Conservation (phyloP, 1,140 invertebrate genomes). For the Hirudo medicinalis region DNA sequence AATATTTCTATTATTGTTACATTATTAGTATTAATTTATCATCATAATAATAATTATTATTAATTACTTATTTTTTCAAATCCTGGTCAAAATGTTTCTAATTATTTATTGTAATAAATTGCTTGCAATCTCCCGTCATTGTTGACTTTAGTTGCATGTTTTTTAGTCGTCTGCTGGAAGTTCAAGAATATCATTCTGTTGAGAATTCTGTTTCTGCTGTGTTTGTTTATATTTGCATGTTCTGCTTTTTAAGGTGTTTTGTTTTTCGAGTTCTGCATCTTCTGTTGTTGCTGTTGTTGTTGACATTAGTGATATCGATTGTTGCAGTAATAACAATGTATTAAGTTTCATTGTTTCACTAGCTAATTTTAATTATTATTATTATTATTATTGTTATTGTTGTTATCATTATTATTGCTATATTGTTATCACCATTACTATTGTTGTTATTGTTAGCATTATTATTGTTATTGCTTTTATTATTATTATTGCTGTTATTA, state of each 20-base stretch:
- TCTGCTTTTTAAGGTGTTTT: not conserved
- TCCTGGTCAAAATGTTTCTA: too few relatives aligned
- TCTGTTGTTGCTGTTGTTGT: not conserved
- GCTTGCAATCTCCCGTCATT: too few relatives aligned
- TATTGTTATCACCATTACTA: too few relatives aligned
- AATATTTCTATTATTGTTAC: too few relatives aligned
- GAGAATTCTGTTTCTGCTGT: not conserved
- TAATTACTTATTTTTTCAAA: too few relatives aligned
- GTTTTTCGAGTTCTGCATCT: not conserved
- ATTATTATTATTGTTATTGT: not conserved
- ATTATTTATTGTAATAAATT: not conserved
- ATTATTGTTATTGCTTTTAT: too few relatives aligned
- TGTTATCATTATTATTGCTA: too few relatives aligned
- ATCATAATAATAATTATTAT: too few relatives aligned
- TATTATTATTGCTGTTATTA: not conserved
- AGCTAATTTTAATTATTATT: too few relatives aligned
- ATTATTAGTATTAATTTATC: too few relatives aligned
- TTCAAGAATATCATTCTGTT: not conserved
- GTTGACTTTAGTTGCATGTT: not conserved
- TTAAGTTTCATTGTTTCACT: not conserved
- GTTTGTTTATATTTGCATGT: not conserved
- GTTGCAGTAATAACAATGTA: not conserved
- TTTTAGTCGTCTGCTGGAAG: too few relatives aligned
- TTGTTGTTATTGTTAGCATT: not conserved
- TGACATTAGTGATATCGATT: not conserved